Evolutionary conservation across 2,113 vertebrate species (phyloP).

Genomic region (Clinocottus analis): DNA sequence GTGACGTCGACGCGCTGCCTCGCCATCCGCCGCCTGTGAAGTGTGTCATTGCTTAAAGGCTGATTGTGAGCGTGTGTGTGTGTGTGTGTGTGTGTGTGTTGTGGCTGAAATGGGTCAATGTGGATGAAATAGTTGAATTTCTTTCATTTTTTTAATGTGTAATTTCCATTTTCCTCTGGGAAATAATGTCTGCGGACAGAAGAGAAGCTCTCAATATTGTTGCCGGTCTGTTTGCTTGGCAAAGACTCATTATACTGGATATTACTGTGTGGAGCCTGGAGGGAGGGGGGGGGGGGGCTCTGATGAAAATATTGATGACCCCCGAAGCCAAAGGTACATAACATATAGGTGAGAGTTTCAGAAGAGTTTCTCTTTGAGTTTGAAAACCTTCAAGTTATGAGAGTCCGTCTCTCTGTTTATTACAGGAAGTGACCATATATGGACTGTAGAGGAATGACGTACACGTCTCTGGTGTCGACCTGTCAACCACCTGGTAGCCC

Average conservation of each 20-base stretch:
- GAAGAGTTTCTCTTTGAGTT: neutral
- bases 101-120: too few relatives aligned
- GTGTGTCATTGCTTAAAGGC: conserved; percentile 36
- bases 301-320: conserved; percentile 77
- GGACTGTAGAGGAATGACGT: neutral
- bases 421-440: neutral
- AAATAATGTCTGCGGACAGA: conserved; percentile 73
- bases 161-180: conserved; percentile 72
- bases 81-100: too few relatives aligned
- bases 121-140: conserved; percentile 63
- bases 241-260: conserved; percentile 73
- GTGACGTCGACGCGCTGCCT: neutral
- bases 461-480: neutral
- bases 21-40: conserved; percentile 15
- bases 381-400: neutral
- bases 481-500: neutral
- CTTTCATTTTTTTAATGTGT: conserved; percentile 49
- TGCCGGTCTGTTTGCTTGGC: conserved; percentile 71
- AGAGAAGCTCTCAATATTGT: conserved; percentile 71
- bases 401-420: neutral
- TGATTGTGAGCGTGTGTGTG: too few relatives aligned
- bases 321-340: conserved; percentile 57
- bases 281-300: too few relatives aligned
- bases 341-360: conserved; percentile 19
- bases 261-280: too few relatives aligned